Base-by-base conservation (phyloP, 2,113 vertebrate species). In the Oryctolagus cuniculus region DNA sequence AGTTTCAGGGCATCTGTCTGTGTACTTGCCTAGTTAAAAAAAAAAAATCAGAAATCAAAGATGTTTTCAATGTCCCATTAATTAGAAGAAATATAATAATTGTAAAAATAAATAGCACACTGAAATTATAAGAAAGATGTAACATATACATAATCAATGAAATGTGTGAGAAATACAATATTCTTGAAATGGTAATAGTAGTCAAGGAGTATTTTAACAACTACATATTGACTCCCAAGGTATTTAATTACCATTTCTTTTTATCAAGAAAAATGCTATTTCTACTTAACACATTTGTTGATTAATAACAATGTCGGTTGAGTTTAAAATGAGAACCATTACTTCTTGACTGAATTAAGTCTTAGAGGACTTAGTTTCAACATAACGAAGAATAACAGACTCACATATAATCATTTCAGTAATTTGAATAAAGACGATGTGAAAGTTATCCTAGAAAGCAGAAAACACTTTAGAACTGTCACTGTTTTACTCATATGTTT, bases 1-100 rank as follows among this genome's bases (percentile, higher is more conserved):
- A 98, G 91, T 96, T 99, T 99, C 58, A 98, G 97, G 21, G 97
- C 87, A 90, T 99, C 99, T n/a, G 99, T 99, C 96, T 99, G 99
- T 61, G 99, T 98, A 96, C 99, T 99, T 67, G 98, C 98, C 99
- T 99, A 97, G 95, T 96, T 95, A 96, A 93, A 19, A 97, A n/a
- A n/a, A 61, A 91, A 11, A 63, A 72, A 82, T 51, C 73, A 0
- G 1, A 94, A 96, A 61, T 10, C 17, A 55, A 7, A 92, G 17
- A 96, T 36, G 75, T 78, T 93, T 82, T 82, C 6, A 70, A 95
- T 95, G 93, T n/a, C 0, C 78, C 49, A 0, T 31, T 95, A 34
- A 3, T 66, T 69, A 72, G 10, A 55, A 63, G 44, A 91, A 90
- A 88, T 64, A 61, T 10, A 66, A 16, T 22, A 86, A 92, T 85